Conservation (phyloP, 2,888 invertebrate genomes). For the Smittia aterrima region DNA sequence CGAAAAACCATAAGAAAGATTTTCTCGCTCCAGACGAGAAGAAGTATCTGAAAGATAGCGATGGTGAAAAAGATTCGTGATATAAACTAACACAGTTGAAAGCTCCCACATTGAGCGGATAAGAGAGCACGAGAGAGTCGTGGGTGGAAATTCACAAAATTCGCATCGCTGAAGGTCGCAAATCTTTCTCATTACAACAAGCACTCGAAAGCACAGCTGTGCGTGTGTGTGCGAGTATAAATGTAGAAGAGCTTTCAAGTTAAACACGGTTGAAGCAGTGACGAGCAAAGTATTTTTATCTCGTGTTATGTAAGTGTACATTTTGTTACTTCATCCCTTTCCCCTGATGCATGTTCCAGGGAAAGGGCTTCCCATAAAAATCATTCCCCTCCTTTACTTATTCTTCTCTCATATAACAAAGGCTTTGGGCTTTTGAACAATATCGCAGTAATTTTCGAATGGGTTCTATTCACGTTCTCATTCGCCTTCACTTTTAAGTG, state of each 20-base stretch:
- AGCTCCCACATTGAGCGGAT: background rate
- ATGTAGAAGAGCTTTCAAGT: background rate
- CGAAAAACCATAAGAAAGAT: background rate
- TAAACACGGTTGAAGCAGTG: background rate
- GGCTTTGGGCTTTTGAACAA: background rate
- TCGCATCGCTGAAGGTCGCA: conserved; percentile 8
- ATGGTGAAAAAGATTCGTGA: background rate
- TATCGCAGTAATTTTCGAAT: background rate
- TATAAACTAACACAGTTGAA: background rate
- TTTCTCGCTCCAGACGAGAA: background rate
- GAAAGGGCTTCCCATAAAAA: background rate
- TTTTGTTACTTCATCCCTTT: background rate
- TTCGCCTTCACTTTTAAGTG: background rate
- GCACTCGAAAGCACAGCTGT: background rate
- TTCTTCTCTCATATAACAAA: background rate
- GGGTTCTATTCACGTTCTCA: background rate
- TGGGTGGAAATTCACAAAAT: background rate
- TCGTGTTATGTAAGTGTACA: conserved; percentile 17
- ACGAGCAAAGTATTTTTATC: background rate
- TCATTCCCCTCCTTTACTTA: background rate
- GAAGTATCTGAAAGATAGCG: background rate
- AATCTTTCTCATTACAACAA: background rate
- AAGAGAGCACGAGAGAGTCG: background rate
- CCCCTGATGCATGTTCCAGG: background rate
- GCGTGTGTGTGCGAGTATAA: background rate